Percentiles rank a stretch among this genome's conserved stretches.
Evolutionary conservation across 2,888 invertebrate species (phyloP).

Genomic region (Agrotis ipsilon): DNA sequence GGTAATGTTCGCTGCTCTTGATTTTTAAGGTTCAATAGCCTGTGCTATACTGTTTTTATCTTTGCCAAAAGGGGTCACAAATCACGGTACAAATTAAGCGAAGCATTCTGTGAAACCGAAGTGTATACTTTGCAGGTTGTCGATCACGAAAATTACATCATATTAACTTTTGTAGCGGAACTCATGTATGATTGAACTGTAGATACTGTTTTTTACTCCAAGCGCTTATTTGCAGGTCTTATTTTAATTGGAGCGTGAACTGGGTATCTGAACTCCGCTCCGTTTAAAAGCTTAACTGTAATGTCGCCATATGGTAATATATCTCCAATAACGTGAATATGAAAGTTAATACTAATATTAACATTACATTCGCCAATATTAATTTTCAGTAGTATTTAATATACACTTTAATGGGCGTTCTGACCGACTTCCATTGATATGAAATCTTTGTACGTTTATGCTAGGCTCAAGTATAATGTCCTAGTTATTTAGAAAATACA

Average conservation of each 20-base stretch:
- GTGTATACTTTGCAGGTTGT: constrained; percentile 13
- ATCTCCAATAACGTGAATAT: constrained; percentile 31
- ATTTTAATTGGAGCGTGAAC: constrained; percentile 66
- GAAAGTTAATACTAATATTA: constrained; percentile 39
- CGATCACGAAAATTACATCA: constrained; percentile 11
- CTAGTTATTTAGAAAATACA: constrained; percentile 13
- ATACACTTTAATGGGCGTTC: constrained; percentile 18
- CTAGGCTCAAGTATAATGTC: neutral
- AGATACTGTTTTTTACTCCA: constrained; percentile 14
- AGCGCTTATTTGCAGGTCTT: constrained; percentile 55
- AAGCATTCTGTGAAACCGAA: constrained; percentile 12
- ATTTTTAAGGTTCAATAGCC: constrained; percentile 70
- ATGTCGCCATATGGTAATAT: constrained; percentile 15
- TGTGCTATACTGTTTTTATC: constrained; percentile 62
- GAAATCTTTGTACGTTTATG: constrained; percentile 5
- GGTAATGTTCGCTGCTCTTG: constrained; percentile 77
- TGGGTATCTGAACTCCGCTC: constrained; percentile 57
- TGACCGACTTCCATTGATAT: constrained; percentile 30
- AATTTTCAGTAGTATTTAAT: constrained; percentile 14
- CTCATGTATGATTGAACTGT: constrained; percentile 9
- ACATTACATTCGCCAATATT: constrained; percentile 20
- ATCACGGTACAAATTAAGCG: constrained; percentile 19
- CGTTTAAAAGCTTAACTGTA: constrained; percentile 45
- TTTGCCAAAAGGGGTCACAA: constrained; percentile 41
- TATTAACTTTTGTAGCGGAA: constrained; percentile 13